Percentiles rank a stretch among this genome's conserved stretches.
Evolutionary conservation across 1,140 invertebrate species (phyloP).

Genomic region (Lepidurus apus): DNA sequence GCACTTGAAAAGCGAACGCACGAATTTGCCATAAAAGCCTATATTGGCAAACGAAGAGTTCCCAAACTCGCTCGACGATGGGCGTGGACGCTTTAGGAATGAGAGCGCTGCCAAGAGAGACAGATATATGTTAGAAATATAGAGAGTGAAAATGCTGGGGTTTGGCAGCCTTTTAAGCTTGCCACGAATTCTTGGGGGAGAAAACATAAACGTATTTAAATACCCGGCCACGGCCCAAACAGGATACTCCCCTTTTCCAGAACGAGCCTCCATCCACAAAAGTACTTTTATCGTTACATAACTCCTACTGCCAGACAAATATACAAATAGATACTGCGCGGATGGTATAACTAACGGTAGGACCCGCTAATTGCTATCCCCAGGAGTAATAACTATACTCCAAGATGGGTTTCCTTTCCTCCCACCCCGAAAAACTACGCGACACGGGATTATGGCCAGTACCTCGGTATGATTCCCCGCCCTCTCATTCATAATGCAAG

Average conservation of each 20-base stretch:
- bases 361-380: not conserved
- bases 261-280: not conserved
- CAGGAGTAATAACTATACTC: not conserved
- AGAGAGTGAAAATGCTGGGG: not conserved
- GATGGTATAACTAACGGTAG: not conserved
- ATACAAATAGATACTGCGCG: not conserved
- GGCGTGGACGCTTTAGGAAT: conserved; percentile 3
- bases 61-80: not conserved
- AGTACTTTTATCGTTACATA: not conserved
- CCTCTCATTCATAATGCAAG: conserved; percentile 3
- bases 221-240: not conserved
- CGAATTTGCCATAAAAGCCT: conserved; percentile 3
- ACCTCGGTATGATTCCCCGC: not conserved
- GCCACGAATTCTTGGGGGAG: not conserved
- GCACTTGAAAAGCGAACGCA: conserved; percentile 18
- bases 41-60: conserved; percentile 19
- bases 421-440: not conserved
- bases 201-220: not conserved
- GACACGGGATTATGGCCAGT: not conserved
- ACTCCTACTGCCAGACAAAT: not conserved
- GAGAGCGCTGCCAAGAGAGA: not conserved
- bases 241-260: not conserved
- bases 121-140: not conserved
- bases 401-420: not conserved
- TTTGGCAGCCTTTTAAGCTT: not conserved